Conservation (phyloP, 1,140 invertebrate genomes). For the Drosophila kohkoa region DNA sequence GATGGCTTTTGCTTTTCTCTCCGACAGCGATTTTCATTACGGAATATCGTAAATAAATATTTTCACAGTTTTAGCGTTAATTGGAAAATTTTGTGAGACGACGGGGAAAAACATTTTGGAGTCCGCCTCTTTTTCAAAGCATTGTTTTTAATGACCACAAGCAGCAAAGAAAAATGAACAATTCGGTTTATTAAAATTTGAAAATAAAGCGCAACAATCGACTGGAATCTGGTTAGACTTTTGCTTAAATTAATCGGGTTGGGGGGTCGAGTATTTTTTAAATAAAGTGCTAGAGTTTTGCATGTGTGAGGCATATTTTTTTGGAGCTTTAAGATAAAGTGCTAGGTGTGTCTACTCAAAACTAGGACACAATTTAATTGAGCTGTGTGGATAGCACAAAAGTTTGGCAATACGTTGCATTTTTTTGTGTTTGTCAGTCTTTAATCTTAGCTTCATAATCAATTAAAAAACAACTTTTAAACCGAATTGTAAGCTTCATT, state of each 20-base stretch:
- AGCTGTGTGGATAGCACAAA: conserved; percentile 17
- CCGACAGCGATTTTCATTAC: conserved; percentile 29
- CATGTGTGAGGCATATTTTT: conserved; percentile 16
- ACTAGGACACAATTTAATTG: conserved; percentile 34
- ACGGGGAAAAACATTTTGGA: background rate
- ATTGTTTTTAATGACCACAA: conserved; percentile 31
- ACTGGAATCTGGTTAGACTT: conserved; percentile 7
- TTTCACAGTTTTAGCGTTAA: conserved; percentile 55
- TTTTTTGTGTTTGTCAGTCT: conserved; percentile 8
- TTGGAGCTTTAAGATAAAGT: background rate
- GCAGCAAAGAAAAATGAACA: background rate
- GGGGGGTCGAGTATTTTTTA: too few species aligned
- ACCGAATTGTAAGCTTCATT: conserved; percentile 24
- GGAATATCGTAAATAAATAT: conserved; percentile 45
- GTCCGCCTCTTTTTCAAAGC: conserved; percentile 9
- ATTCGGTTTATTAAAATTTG: conserved; percentile 32
- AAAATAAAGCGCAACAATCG: conserved; percentile 11
- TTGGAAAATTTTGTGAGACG: conserved; percentile 38
- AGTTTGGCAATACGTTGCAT: conserved; percentile 31
- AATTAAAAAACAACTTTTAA: conserved; percentile 38
- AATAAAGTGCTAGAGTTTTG: background rate
- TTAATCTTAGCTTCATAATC: conserved; percentile 36
- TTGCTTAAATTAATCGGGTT: background rate
- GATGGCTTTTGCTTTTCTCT: conserved; percentile 39
- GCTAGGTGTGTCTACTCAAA: conserved; percentile 17